Conservation (phyloP, 2,113 vertebrate species). For the Silurus glanis region DNA sequence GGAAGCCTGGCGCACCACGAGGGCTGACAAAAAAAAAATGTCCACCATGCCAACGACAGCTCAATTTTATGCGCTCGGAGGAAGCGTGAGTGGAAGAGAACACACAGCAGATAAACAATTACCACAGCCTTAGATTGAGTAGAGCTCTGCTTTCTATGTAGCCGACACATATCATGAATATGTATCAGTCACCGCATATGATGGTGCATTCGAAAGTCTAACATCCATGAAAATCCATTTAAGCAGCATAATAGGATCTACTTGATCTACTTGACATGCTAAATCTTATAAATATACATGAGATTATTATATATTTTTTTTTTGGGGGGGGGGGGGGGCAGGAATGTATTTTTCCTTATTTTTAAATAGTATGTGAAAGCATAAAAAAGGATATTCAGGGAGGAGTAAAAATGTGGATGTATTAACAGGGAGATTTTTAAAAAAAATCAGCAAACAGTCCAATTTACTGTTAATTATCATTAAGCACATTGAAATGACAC, state of each 20-base stretch:
- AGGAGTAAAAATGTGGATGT: constrained; percentile 37
- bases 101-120: constrained; percentile 67
- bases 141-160: constrained; percentile 58
- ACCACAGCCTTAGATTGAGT: constrained; percentile 62
- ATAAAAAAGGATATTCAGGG: not conserved
- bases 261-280: constrained; percentile 63
- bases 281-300: constrained; percentile 59
- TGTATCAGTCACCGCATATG: constrained; percentile 66
- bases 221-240: constrained; percentile 77
- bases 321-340: not conserved
- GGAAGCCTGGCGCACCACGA: constrained; percentile 38
- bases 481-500: constrained; percentile 58
- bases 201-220: constrained; percentile 68
- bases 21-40: constrained; percentile 62
- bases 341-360: constrained; percentile 31
- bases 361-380: not conserved
- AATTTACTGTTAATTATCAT: constrained; percentile 58
- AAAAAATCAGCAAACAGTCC: constrained; percentile 52
- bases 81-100: constrained; percentile 57
- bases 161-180: constrained; percentile 67
- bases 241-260: constrained; percentile 74
- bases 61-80: constrained; percentile 66
- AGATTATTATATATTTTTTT: constrained; percentile 31
- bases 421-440: constrained; percentile 40
- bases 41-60: constrained; percentile 65